Evolutionary conservation across 2,888 invertebrate genomes (phyloP).

Genomic region (Microplitis manilae): DNA sequence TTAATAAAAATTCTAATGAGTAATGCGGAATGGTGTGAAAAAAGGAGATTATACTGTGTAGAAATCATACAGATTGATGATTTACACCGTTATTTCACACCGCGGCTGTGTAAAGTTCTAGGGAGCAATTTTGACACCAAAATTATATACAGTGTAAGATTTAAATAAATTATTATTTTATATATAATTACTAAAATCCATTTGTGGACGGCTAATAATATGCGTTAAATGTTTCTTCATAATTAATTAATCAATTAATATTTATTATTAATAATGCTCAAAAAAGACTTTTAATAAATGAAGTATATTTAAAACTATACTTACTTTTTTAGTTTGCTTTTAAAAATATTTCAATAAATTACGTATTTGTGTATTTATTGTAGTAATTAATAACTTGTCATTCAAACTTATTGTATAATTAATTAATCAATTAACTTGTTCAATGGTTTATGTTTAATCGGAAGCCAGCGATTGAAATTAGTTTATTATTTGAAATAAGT

Average conservation of each 20-base stretch:
- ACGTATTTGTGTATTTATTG: background rate
- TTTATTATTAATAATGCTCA: slow-evolving; percentile 1
- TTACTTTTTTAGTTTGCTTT: background rate
- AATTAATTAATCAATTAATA: background rate
- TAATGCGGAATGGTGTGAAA: no score
- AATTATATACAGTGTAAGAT: background rate
- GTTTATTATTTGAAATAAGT: background rate
- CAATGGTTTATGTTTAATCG: background rate
- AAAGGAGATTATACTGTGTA: no score
- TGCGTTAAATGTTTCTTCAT: slow-evolving; percentile 10
- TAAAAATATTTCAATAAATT: background rate
- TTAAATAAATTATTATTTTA: slow-evolving; percentile 2
- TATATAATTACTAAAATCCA: slow-evolving; percentile 22
- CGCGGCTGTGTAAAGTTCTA: no score
- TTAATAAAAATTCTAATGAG: no score
- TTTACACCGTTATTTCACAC: no score
- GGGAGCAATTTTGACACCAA: no score
- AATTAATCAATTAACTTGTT: background rate
- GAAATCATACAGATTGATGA: no score
- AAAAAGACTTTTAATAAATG: slow-evolving; percentile 17
- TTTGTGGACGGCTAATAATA: slow-evolving; percentile 39
- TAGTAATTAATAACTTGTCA: background rate
- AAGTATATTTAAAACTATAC: background rate
- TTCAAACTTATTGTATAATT: background rate
- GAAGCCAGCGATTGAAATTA: background rate